Evolutionary conservation across 2,797 vertebrate genomes (phyloP), one percentile per base, ranked within the genome.

Genomic region (Uromys caudimaculatus): DNA sequence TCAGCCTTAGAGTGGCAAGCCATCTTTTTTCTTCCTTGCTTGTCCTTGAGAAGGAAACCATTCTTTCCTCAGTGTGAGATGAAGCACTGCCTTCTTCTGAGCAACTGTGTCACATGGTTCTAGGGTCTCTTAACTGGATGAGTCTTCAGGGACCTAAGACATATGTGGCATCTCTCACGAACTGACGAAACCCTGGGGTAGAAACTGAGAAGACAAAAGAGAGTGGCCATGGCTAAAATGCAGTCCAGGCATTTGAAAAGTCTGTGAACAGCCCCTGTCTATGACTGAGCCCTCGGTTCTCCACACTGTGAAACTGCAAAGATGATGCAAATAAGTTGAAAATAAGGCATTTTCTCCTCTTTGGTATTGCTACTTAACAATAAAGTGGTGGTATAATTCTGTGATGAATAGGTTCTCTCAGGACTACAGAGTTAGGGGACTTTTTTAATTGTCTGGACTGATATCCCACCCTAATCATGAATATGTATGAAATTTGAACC

Each of bases 401-500:
- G 56, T 86, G 50, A 60, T 94, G 95, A 96, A 95, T 91, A 96
- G 54, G 90, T 96, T 96, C 64, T 73, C 41, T 93, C 75, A 83
- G 38, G 47, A 87, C 71, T 60, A 93, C 12, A 71, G 71, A 76
- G 76, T 47, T 69, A 87, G 89, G 91, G 54, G 73, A 19, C 73
- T 78, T 97, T 96, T 91, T 96, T 94, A 97, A 95, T 97, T 94
- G 93, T 83, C 93, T 95, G 92, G 75, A 92, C 91, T 29, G 85
- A 94, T 95, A 91, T 89, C 86, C 93, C 90, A 95, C 60, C 96
- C 93, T 95, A 96, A 96, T 95, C 90, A 96, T 97, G 96, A 97
- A 97, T 97, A 97, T 97, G 96, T 97, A 98, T 97, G 83, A 96
- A 95, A 95, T 92, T 89, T 79, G 96, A 96, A 91, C 92, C 73